Evolutionary conservation across 2,797 vertebrate genomes (phyloP).

Genomic region (Gymnoscopelus microlampas): DNA sequence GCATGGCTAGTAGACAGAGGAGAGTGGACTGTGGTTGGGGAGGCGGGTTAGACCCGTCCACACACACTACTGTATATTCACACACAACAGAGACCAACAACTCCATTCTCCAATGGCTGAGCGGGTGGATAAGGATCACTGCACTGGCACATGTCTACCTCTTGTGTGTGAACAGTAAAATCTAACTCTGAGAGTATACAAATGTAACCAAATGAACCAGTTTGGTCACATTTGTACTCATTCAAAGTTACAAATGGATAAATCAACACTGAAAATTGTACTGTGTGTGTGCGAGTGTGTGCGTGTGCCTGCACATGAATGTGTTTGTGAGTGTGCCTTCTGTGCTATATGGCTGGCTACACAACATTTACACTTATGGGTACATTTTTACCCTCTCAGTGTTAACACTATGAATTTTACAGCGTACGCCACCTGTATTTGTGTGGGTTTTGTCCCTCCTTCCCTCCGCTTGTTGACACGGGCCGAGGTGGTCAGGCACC

Average conservation of each 20-base stretch:
- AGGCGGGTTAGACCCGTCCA: not conserved
- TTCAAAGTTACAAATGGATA: not conserved
- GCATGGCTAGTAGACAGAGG: not conserved
- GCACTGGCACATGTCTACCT: slow-evolving; percentile 12
- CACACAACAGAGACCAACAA: slow-evolving; percentile 3
- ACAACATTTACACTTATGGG: no score
- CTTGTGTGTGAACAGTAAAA: not conserved
- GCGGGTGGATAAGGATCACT: not conserved
- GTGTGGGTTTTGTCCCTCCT: slow-evolving; percentile 65
- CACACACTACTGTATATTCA: slow-evolving; percentile 6
- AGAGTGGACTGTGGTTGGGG: not conserved
- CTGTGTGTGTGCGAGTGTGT: slow-evolving; percentile 50
- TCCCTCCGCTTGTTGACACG: slow-evolving; percentile 91
- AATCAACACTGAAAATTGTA: not conserved
- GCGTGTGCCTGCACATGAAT: slow-evolving; percentile 23
- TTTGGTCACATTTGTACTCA: not conserved
- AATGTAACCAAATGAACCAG: not conserved
- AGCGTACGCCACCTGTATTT: slow-evolving; percentile 10
- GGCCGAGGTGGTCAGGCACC: slow-evolving; percentile 94
- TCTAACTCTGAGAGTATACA: no score
- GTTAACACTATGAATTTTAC: no score
- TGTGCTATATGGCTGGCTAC: no score
- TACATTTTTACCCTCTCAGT: no score
- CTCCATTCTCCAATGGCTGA: slow-evolving; percentile 6
- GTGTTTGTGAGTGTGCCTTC: not conserved